phyloP scores from a whole-genome alignment of 2,113 vertebrate genomes.

The Atrichornis clamosus region DNA sequence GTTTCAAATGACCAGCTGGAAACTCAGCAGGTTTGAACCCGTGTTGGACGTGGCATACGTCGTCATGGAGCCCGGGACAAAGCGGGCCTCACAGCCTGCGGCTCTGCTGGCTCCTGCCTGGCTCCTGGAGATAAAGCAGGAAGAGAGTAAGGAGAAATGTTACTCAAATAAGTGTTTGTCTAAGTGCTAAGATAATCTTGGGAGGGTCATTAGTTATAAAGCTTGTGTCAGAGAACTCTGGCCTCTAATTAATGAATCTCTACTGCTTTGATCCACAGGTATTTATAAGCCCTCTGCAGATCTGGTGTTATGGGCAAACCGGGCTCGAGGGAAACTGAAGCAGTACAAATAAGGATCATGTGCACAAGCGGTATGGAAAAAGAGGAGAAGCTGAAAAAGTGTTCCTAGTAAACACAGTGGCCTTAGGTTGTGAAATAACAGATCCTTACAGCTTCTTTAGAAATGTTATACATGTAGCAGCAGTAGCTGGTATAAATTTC shows the following conservation, averaged over 20 bases:
- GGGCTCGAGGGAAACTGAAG: neutral
- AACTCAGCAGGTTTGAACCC: neutral
- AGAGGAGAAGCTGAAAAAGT: neutral
- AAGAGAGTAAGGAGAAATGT: neutral
- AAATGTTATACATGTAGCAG: neutral
- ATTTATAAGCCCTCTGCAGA: neutral
- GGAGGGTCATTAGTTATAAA: neutral
- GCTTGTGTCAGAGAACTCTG: neutral
- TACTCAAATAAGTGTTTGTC: neutral
- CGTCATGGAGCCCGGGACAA: accelerated
- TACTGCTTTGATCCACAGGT: neutral
- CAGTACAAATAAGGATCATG: neutral
- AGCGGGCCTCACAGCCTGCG: neutral
- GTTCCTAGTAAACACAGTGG: neutral
- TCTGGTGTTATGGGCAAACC: neutral
- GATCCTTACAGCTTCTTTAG: neutral
- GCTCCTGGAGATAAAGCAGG: neutral
- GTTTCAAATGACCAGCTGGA: conserved; percentile 25
- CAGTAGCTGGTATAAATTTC: neutral
- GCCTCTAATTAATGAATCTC: neutral
- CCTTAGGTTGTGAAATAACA: neutral
- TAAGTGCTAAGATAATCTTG: neutral
- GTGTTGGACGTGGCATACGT: neutral
- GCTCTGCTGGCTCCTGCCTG: accelerated
- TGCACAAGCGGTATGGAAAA: neutral